phyloP scores from a whole-genome alignment of 2,797 vertebrate species.

The Cyclura pinguis region DNA sequence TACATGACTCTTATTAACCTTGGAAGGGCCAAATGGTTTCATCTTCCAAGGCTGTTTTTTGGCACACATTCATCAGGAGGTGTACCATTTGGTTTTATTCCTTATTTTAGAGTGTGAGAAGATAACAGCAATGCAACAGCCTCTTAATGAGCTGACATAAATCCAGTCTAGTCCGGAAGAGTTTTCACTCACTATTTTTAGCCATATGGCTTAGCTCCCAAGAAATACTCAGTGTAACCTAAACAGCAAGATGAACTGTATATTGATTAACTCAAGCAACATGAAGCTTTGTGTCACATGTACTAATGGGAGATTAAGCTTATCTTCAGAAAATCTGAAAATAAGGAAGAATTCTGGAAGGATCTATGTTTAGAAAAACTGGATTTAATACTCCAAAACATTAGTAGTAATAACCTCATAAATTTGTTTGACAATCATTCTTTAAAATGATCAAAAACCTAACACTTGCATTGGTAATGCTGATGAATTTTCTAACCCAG shows the following conservation, averaged over 20 bases:
- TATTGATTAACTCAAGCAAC: conserved; percentile 1
- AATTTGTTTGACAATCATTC: conserved; percentile 15
- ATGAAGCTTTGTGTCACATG: background rate
- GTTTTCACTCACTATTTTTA: conserved; percentile 37
- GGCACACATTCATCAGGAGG: conserved; percentile 56
- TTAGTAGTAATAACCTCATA: conserved; percentile 23
- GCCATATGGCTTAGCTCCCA: conserved; percentile 18
- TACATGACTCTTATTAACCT: conserved; percentile 52
- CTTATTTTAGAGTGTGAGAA: conserved; percentile 55
- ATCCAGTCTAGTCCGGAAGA: conserved; percentile 43
- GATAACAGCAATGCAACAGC: conserved; percentile 57
- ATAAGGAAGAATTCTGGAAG: conserved; percentile 10
- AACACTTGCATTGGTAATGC: background rate
- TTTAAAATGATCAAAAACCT: conserved; percentile 23
- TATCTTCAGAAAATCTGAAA: conserved; percentile 23
- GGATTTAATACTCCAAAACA: conserved; percentile 35
- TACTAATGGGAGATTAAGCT: conserved; percentile 14
- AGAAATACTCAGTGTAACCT: conserved; percentile 26
- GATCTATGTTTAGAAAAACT: conserved; percentile 19
- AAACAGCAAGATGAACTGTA: conserved; percentile 6
- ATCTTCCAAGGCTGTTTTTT: conserved; percentile 49
- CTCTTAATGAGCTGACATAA: conserved; percentile 44
- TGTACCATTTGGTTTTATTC: conserved; percentile 58
- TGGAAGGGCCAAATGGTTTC: conserved; percentile 40
- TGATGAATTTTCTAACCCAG: background rate